These are phyloP conservation scores for Brevipalpus yothersi DNA, from an alignment of 1,140 invertebrate species.

Conservation along the genomic window DNA sequence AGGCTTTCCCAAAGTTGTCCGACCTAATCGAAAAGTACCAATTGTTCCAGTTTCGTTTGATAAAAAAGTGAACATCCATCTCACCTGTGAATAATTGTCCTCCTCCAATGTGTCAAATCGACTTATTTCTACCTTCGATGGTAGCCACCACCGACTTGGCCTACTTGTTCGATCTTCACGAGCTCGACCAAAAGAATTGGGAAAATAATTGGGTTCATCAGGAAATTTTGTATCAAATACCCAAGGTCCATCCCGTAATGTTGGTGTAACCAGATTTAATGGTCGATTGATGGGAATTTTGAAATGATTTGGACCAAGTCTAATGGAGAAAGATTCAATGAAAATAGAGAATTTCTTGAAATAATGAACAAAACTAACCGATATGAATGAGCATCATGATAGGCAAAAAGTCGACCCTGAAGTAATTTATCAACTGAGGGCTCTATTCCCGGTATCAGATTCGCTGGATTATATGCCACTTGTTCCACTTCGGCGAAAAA, in stretches of 20 bases:
- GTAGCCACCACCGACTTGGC: not conserved
- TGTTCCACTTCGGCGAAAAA: constrained; percentile 84
- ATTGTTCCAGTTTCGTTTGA: too few species aligned
- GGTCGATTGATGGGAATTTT: constrained; percentile 66
- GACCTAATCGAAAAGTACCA: too few species aligned
- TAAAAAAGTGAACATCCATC: too few species aligned
- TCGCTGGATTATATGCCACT: constrained; percentile 69
- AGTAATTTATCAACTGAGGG: constrained; percentile 85
- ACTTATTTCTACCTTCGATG: constrained; percentile 15
- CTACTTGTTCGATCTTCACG: not conserved
- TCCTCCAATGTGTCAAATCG: constrained; percentile 56
- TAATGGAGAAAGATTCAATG: not conserved
- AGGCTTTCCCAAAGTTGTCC: too few species aligned
- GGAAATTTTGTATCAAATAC: constrained; percentile 21
- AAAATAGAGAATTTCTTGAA: too few species aligned
- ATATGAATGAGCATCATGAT: constrained; percentile 79
- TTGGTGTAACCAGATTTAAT: constrained; percentile 35
- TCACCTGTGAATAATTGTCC: constrained; percentile 70
- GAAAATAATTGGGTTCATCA: constrained; percentile 11
- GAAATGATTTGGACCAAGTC: constrained; percentile 62
- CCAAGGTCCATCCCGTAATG: constrained; percentile 56
- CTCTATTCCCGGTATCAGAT: constrained; percentile 71
- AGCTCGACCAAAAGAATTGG: constrained; percentile 6
- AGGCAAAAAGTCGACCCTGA: constrained; percentile 59
- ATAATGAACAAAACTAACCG: too few species aligned